These are phyloP conservation scores for Cyanoramphus novaezelandiae DNA, from an alignment of 2,113 vertebrate genomes.

Conservation along the genomic window DNA sequence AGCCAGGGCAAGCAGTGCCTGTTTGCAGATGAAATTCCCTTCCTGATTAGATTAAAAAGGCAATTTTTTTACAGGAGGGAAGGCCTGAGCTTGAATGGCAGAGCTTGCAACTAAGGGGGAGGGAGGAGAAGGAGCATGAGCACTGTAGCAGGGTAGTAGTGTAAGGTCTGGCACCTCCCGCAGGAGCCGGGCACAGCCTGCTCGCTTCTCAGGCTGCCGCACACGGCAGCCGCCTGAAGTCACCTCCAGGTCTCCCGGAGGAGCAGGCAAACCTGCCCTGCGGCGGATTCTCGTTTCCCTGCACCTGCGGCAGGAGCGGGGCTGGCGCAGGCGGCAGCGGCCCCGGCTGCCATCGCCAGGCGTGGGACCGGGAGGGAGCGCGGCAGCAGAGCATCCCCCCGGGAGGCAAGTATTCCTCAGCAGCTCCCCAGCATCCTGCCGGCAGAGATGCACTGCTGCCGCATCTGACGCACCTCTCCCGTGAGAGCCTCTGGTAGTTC, in stretches of 20 bases:
- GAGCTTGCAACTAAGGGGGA: not conserved
- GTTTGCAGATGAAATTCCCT: constrained; percentile 52
- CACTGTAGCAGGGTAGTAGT: not conserved
- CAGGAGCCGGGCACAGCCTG: constrained; percentile 29
- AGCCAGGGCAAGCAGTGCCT: constrained; percentile 10
- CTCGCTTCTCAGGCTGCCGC: constrained; percentile 18
- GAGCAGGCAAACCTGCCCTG: not conserved
- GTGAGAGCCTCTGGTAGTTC: not conserved
- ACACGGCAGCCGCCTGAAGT: constrained; percentile 45
- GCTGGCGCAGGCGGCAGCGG: not conserved
- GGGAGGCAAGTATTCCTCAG: not conserved
- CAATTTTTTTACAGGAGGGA: constrained; percentile 23
- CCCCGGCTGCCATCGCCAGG: constrained; percentile 38
- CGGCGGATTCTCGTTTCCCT: not conserved
- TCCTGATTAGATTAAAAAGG: constrained; percentile 59
- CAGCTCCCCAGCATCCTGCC: not conserved
- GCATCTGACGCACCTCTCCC: constrained; percentile 14
- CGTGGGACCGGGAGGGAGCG: not conserved
- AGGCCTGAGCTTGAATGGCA: constrained; percentile 22
- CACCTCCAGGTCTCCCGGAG: constrained; percentile 61
- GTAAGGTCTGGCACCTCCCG: constrained; percentile 39
- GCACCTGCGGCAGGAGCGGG: constrained; percentile 67
- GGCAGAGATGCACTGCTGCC: not conserved
- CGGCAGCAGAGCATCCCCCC: not conserved
- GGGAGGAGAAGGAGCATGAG: constrained; percentile 17